Base-by-base conservation (phyloP, 2,113 vertebrate species). In the Mus spicilegus region DNA sequence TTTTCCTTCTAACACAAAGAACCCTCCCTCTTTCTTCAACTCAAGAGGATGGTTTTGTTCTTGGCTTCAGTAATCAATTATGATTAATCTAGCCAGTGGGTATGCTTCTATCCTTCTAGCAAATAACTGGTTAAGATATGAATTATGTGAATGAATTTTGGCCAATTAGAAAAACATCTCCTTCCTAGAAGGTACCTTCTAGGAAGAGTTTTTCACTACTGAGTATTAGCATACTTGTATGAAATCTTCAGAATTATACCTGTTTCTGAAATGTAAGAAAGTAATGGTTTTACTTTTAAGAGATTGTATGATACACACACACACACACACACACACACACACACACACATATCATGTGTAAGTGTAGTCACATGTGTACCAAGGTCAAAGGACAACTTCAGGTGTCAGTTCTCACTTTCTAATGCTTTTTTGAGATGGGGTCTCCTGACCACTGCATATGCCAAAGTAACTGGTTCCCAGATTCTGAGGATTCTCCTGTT, bases 171-270 rank as follows among this genome's bases (percentile, higher is more conserved):
- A 69, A n/a, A 70, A 94, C 1, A 96, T 96, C 56, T 75, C 24
- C n/a, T 33, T n/a, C n/a, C n/a, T n/a, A n/a, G n/a, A n/a, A n/a
- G 6, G n/a, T 33, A 39, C 20, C 33, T 70, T 95, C 75, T 88
- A 85, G 49, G 93, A 94, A 95, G 11, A 93, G 30, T 58, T 95
- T 36, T 73, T 91, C 73, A 26, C 51, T 94, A 19, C 72, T 82
- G 24, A 46, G 69, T 87, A 70, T 80, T 94, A 87, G n/a, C n/a
- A 87, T 12, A 39, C 33, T 77, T 93, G 39, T 30, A 65, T 73
- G 1, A 72, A 87, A 95, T 85, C n/a, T 30, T n/a, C 82, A 65
- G n/a, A 93, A 93, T 54, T 86, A 26, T 89, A 51, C 8, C 56
- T 87, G 22, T 89, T 89, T 93, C 73, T 89, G 46, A 96, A 96